Conservation (phyloP, 2,888 invertebrate species). For the Strigamia crassipes region DNA sequence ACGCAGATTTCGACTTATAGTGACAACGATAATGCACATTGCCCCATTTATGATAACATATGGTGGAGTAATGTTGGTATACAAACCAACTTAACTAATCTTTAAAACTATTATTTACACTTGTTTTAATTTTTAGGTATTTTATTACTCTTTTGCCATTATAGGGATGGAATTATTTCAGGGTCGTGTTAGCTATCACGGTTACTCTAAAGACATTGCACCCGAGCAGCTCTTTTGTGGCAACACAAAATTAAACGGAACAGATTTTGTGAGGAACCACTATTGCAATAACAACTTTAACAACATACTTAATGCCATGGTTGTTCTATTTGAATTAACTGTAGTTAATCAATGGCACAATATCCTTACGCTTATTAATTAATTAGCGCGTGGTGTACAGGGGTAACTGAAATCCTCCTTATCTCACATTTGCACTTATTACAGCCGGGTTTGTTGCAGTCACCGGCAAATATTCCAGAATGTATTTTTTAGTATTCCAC, state of each 20-base stretch:
- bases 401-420: slow-evolving; percentile 51
- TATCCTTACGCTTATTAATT: slow-evolving; percentile 55
- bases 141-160: slow-evolving; percentile 61
- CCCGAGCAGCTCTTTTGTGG: slow-evolving; percentile 55
- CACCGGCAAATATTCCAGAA: slow-evolving; percentile 57
- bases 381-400: background rate
- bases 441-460: slow-evolving; percentile 59
- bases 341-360: slow-evolving; percentile 64
- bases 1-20: slow-evolving; percentile 58
- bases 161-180: slow-evolving; percentile 62
- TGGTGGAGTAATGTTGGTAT: slow-evolving; percentile 60
- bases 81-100: slow-evolving; percentile 52
- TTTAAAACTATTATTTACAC: no score
- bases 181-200: slow-evolving; percentile 56
- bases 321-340: slow-evolving; percentile 61
- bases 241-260: slow-evolving; percentile 56
- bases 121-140: slow-evolving; percentile 55
- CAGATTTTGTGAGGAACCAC: slow-evolving; percentile 57
- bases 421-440: slow-evolving; percentile 54
- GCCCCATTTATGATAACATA: slow-evolving; percentile 61
- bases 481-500: slow-evolving; percentile 61
- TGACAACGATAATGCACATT: slow-evolving; percentile 61
- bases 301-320: slow-evolving; percentile 59
- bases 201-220: slow-evolving; percentile 53
- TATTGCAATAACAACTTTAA: slow-evolving; percentile 64